Evolutionary conservation across 64 coral and sea anemone species (phyloP).

Genomic region (Trachythela sp.): DNA sequence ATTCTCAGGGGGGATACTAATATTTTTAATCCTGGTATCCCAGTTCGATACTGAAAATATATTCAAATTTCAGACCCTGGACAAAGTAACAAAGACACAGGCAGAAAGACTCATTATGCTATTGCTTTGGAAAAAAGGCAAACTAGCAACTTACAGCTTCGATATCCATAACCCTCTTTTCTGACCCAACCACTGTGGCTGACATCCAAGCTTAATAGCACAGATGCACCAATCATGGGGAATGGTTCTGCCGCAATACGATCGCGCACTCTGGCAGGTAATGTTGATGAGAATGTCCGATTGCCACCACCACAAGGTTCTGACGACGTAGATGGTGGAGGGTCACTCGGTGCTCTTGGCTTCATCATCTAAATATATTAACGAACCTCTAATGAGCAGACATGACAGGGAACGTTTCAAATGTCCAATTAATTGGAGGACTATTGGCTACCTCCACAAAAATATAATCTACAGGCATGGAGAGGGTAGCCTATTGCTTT

Average conservation of each 20-base stretch:
- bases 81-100: too few species aligned
- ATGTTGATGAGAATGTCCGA: neutral
- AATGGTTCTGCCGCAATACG: neutral
- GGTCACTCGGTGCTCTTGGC: neutral
- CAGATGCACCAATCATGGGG: neutral
- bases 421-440: too few species aligned
- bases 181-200: constrained; percentile 2
- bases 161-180: neutral
- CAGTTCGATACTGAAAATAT: too few species aligned
- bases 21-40: too few species aligned
- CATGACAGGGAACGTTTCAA: too few species aligned
- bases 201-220: neutral
- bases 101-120: too few species aligned
- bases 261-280: neutral
- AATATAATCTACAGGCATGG: too few species aligned
- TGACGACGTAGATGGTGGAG: neutral
- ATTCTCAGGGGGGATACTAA: too few species aligned
- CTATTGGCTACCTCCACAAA: too few species aligned
- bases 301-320: neutral
- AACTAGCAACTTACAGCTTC: neutral
- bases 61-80: too few species aligned
- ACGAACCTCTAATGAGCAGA: too few species aligned
- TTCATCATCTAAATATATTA: neutral
- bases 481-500: too few species aligned
- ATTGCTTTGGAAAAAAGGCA: neutral